A percentile compares a stretch with the other conserved stretches of the same genome.
Conservation (phyloP, 2,888 invertebrate genomes). For the Drosophila ustulata region DNA sequence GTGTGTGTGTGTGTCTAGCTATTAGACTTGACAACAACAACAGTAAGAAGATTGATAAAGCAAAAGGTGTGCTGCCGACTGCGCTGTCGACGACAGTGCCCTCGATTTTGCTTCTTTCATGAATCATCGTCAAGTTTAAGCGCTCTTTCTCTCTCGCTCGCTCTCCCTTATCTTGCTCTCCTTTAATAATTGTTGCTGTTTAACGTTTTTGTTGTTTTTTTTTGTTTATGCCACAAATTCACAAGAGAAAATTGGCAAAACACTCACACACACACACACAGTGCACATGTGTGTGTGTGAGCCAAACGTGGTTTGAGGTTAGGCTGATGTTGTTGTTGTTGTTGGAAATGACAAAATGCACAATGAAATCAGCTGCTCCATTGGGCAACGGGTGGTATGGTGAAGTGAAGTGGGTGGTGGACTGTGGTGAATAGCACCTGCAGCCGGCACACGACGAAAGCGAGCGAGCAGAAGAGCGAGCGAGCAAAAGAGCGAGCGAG, state of each 20-base stretch:
- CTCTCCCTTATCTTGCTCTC: not conserved
- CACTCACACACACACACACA: not conserved
- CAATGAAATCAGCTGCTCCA: slow-evolving; percentile 60
- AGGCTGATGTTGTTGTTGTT: slow-evolving; percentile 27
- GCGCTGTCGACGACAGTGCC: slow-evolving; percentile 48
- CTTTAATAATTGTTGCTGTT: slow-evolving; percentile 25
- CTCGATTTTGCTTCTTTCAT: slow-evolving; percentile 47
- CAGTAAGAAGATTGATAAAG: slow-evolving; percentile 58
- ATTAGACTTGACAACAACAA: slow-evolving; percentile 22
- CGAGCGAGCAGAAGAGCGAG: not conserved
- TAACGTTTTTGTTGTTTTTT: slow-evolving; percentile 23
- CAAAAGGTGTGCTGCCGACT: slow-evolving; percentile 55
- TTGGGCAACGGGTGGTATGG: slow-evolving; percentile 19
- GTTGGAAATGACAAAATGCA: slow-evolving; percentile 46
- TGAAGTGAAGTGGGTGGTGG: slow-evolving; percentile 4
- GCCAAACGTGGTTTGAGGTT: slow-evolving; percentile 65
- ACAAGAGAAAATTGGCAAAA: slow-evolving; percentile 49
- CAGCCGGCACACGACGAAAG: slow-evolving; percentile 30
- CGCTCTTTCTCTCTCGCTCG: slow-evolving; percentile 11
- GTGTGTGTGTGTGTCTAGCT: slow-evolving; percentile 12
- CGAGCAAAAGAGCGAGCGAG: slow-evolving; percentile 5
- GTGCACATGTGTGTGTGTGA: slow-evolving; percentile 29
- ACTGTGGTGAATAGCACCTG: slow-evolving; percentile 20
- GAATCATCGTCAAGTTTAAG: slow-evolving; percentile 49
- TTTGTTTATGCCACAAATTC: slow-evolving; percentile 50